Evolutionary conservation across 2,888 invertebrate genomes (phyloP), one percentile per base, ranked within the genome.

Genomic region (Conistra vaccinii): DNA sequence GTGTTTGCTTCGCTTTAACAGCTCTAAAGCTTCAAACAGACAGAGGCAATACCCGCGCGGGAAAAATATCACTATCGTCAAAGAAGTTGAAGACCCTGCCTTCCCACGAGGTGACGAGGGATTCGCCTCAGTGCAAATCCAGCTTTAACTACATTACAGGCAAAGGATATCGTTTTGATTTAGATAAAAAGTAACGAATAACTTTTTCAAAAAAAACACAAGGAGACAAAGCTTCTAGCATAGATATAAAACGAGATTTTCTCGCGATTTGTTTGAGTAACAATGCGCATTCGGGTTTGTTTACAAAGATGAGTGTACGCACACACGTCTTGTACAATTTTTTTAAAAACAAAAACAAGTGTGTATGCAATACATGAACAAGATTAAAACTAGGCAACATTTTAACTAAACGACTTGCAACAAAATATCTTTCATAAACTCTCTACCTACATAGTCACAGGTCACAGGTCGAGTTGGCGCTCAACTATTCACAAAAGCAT

Each of bases 401-500:
- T 35, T 9, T 35, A 61, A 5, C 4, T n/a, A 45, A 23, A 55
- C 45, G n/a, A 53, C 10, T 70, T 48, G 45, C 17, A 69, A 65
- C 23, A 23, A 60, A 66, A 79, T 62, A 57, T 35, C 2, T 32
- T 42, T 57, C 17, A 23, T 61, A 3, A n/a, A 62, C 48, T 48
- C 10, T 26, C 20, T 39, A 48, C 26, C 20, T 61, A 39, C 32
- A 35, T 53, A 63, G 32, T 12, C 32, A n/a, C n/a, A n/a, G n/a
- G n/a, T n/a, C n/a, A n/a, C n/a, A n/a, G n/a, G n/a, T n/a, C n/a
- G n/a, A n/a, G n/a, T n/a, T n/a, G n/a, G n/a, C n/a, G n/a, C n/a
- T n/a, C n/a, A n/a, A n/a, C n/a, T n/a, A n/a, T n/a, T n/a, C n/a
- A n/a, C n/a, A n/a, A n/a, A n/a, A n/a, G n/a, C n/a, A n/a, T n/a